These are phyloP conservation scores for Globodera ellingtonae DNA, from an alignment of 1,140 invertebrate species.

Conservation along the genomic window DNA sequence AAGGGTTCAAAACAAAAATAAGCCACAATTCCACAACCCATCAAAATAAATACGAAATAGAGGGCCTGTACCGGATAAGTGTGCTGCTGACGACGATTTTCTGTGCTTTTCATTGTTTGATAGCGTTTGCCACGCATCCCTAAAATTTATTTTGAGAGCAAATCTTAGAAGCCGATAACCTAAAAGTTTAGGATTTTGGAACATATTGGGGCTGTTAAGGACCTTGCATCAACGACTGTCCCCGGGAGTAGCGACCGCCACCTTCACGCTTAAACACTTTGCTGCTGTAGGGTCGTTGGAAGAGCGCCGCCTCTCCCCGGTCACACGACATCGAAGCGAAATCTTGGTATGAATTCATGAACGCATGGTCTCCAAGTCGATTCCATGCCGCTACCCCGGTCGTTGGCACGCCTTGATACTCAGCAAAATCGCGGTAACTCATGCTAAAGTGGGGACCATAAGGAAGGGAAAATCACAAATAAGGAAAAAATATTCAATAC, in stretches of 20 bases:
- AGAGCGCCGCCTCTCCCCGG: background rate
- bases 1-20: too few species aligned
- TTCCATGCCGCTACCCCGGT: slow-evolving; percentile 2
- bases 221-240: background rate
- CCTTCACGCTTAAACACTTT: background rate
- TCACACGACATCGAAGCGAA: background rate
- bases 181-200: background rate
- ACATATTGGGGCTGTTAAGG: background rate
- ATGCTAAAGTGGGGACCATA: background rate
- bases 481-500: too few species aligned
- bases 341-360: background rate
- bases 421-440: slow-evolving; percentile 3
- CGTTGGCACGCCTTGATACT: background rate
- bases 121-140: background rate
- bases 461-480: too few species aligned
- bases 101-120: background rate
- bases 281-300: background rate
- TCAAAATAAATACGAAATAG: too few species aligned
- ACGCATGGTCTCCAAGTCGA: slow-evolving; percentile 5
- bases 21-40: too few species aligned
- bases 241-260: background rate
- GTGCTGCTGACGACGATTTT: slow-evolving; percentile 9
- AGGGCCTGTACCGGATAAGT: slow-evolving; percentile 12
- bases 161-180: background rate
- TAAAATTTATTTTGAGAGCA: background rate